A percentile compares a stretch with the other conserved stretches of the same genome.
Conservation (phyloP, 2,797 vertebrate genomes). For the Caiman crocodilus region DNA sequence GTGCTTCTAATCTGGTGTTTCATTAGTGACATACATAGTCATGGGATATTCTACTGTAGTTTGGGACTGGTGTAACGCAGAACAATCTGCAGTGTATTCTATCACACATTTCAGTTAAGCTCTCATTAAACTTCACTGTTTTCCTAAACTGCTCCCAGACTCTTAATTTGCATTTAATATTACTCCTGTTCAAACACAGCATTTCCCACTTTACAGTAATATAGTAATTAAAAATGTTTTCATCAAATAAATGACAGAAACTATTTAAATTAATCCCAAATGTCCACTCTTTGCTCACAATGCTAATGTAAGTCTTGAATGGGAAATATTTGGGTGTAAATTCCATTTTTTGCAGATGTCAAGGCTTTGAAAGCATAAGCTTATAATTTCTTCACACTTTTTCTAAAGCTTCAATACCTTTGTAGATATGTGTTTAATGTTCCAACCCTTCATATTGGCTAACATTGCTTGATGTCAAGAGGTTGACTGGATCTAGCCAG, state of each 20-base stretch:
- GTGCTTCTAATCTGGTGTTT: neutral
- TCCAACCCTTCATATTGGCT: constrained; percentile 26
- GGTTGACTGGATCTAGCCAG: constrained; percentile 58
- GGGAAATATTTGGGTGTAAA: neutral
- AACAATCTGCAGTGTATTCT: neutral
- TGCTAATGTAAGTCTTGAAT: constrained; percentile 39
- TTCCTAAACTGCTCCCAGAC: constrained; percentile 9
- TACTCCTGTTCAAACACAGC: neutral
- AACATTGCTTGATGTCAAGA: constrained; percentile 52
- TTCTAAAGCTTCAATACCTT: constrained; percentile 41
- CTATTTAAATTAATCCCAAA: constrained; percentile 19
- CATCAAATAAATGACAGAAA: constrained; percentile 26
- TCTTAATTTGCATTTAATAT: constrained; percentile 33
- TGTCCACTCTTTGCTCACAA: constrained; percentile 29
- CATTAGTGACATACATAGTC: neutral
- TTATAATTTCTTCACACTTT: constrained; percentile 28
- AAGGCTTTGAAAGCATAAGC: constrained; percentile 54
- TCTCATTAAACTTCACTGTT: constrained; percentile 17
- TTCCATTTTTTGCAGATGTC: constrained; percentile 50
- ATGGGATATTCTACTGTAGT: neutral
- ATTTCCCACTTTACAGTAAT: neutral
- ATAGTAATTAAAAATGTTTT: constrained; percentile 6
- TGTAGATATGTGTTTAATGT: constrained; percentile 66
- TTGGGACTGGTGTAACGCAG: neutral
- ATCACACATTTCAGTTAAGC: neutral